Base-by-base conservation (phyloP, 2,888 invertebrate species). In the Nasonovia ribisnigri region DNA sequence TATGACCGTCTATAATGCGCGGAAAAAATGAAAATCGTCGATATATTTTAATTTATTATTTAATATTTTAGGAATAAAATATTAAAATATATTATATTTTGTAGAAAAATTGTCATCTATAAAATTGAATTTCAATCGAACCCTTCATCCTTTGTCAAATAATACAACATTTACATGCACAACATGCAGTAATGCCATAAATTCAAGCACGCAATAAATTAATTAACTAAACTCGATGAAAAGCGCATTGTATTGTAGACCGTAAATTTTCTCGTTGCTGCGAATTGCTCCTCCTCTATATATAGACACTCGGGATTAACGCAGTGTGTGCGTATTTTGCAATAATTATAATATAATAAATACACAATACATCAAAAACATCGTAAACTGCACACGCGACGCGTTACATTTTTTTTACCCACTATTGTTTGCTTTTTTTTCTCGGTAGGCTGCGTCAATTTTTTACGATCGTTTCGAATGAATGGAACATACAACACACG, bases 161-260 rank as follows among this genome's bases (percentile, higher is more conserved):
- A 77, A 77, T 77, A 2, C n/a, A 5, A 2, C 77, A 77, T 77
- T 36, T 36, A 36, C 67, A 77, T 77, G 77, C 20, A 67, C n/a
- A n/a, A 67, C 67, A 77, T 20, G 77, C 1, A 0, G 29, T 29
- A 43, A 43, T 20, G 54, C 26, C 42, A 42, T 57, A 57, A 89
- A 89, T 89, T 89, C 42, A 29, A 57, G 57, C 57, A 43, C 13
- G 26, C 42, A 16, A 89, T 57, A 89, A 89, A 89, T 57, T 57
- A 57, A 43, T 89, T 89, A 89, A 89, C 88, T 43, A 36, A 57
- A 89, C 42, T 57, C 88, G 57, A 57, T 57, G 88, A 57, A 89
- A 89, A 57, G 57, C 88, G 57, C 57, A 57, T 88, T 89, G 88
- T 77, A 77, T 57, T 57, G 54, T 88, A 88, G 54, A 88, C 42